Evolutionary conservation across 2,888 invertebrate species (phyloP), one percentile per base, ranked within the genome.

Genomic region (Frankliniella fusca): DNA sequence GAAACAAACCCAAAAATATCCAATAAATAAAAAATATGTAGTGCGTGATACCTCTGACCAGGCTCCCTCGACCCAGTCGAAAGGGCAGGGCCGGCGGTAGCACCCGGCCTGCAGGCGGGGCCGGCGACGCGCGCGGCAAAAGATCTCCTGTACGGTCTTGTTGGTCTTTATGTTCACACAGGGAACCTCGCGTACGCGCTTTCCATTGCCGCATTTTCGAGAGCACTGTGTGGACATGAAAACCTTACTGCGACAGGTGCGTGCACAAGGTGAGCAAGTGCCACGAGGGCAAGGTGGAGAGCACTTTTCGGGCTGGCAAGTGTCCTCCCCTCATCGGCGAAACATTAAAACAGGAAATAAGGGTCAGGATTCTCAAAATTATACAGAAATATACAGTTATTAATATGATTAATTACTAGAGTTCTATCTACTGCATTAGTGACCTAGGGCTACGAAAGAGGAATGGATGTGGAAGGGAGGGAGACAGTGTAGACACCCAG

Each of bases 121-220:
- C 49, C 80, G 48, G 3, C 80, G 82, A 54, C 18, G 23, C n/a
- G 80, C 0, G 11, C 54, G n/a, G 80, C 82, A 82, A 27, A 61
- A 18, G 23, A 61, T 61, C 54, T 82, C 80, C 28, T 48, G 50
- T 15, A 80, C 28, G 48, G 80, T 50, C 54, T 54, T 23, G 38
- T 54, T 61, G 23, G 82, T 61, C 50, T 61, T 79, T 27, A 61
- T 86, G 84, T 89, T 88, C 23, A 89, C 88, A 86, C 92, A 92
- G 80, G 88, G 88, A 82, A 93, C 91, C 83, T 90, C 88, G 83
- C 93, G 89, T 80, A 88, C 89, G 85, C 91, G 90, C 18, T 88
- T 87, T 15, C 94, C 94, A 83, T 89, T 90, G 81, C 93, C 94
- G 87, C 94, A 94, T 65, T 90, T 89, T 84, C 90, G 90, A n/a